Evolutionary conservation across 2,888 invertebrate species (phyloP).

Genomic region (Lingula anatina): DNA sequence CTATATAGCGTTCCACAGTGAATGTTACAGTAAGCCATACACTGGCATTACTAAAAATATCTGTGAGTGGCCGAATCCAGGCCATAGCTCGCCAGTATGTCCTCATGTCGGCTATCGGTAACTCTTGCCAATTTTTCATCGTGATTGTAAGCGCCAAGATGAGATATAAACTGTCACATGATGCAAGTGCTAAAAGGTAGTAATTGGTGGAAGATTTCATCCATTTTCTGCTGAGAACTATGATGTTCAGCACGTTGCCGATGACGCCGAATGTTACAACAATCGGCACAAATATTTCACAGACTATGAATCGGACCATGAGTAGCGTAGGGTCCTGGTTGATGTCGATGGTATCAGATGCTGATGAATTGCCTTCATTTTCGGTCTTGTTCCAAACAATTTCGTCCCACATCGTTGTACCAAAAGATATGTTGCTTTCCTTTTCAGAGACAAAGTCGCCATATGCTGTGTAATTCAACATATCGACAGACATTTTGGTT

Average conservation of each 20-base stretch:
- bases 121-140: no score
- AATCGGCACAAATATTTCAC: background rate
- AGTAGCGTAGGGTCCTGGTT: no score
- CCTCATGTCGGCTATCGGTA: no score
- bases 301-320: no score
- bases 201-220: background rate
- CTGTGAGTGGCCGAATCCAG: background rate
- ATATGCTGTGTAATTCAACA: no score
- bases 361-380: no score
- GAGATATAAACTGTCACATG: background rate
- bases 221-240: background rate
- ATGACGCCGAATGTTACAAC: background rate
- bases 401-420: no score
- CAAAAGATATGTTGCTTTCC: no score
- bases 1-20: background rate
- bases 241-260: background rate
- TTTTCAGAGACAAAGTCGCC: no score
- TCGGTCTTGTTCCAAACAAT: no score
- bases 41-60: background rate
- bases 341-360: no score
- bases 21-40: background rate
- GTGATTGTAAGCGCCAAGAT: background rate
- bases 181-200: background rate
- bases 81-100: background rate
- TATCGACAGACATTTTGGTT: no score